Evolutionary conservation across 2,797 vertebrate species (phyloP), one percentile per base, ranked within the genome.

Genomic region (Eurystomus glaucurus): DNA sequence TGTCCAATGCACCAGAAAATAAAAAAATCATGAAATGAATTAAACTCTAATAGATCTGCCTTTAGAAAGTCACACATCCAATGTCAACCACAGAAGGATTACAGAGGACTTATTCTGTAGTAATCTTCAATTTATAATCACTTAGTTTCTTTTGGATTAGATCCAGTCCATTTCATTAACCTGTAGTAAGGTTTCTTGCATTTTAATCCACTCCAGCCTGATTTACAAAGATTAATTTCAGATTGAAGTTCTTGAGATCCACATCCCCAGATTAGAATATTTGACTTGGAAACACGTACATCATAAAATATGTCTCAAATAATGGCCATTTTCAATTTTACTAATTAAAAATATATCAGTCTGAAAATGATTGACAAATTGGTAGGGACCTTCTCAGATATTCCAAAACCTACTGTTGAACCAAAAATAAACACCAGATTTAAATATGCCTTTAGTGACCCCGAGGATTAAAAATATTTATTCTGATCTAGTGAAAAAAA

Each of bases 71-170:
- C 74, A 91, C 88, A 96, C 86, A 94, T 92, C 85, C 85, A 95
- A 95, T 96, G 92, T 96, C 92, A 95, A 89, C 88, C 88, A 77
- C 52, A 84, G 95, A 97, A 97, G 96, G 96, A 98, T 98, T 98
- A 96, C 57, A 68, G 65, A 89, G 95, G 95, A 97, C 95, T 95
- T 94, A 95, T 45, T 97, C 71, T 83, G 80, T 71, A 96, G 94
- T 97, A 98, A 98, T 98, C 95, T 97, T 98, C 95, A 89, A 86
- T 96, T 96, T 96, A 92, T 76, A 97, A 97, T 98, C 91, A 92
- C 88, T 97, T 96, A 90, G 76, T 97, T 98, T 97, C 97, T 97
- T 97, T 97, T 94, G 95, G 97, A 98, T 97, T 97, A 98, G 96
- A 97, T 94, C 68, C 86, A 87, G 88, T 91, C 82, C 84, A 97